Evolutionary conservation across 2,888 invertebrate genomes (phyloP).

Genomic region (Punctoribates punctum): DNA sequence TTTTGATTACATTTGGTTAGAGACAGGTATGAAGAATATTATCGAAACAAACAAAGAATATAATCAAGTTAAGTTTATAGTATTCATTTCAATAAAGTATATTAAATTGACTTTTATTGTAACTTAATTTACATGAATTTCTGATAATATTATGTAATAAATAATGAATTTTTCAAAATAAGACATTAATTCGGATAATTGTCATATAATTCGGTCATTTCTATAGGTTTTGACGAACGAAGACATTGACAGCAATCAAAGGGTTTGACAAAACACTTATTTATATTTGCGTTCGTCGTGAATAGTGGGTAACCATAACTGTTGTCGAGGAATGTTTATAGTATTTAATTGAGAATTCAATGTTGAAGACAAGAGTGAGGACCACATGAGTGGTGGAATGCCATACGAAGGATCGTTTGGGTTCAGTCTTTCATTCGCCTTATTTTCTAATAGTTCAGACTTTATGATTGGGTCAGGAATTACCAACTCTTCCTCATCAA

Average conservation of each 20-base stretch:
- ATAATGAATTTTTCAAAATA: no score
- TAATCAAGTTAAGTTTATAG: no score
- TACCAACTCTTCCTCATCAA: not conserved
- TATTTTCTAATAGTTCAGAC: not conserved
- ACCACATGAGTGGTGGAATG: conserved; percentile 28
- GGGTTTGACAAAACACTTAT: not conserved
- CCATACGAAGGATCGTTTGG: not conserved
- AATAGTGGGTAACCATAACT: conserved; percentile 3
- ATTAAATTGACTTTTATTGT: not conserved
- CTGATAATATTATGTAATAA: no score
- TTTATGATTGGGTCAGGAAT: not conserved
- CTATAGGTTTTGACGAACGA: no score
- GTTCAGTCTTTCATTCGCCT: not conserved
- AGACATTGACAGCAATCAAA: no score
- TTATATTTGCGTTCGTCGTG: not conserved
- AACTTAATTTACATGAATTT: no score
- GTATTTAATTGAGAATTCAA: conserved; percentile 14
- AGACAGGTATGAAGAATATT: no score
- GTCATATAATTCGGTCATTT: no score
- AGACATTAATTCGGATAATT: no score
- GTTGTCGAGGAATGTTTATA: conserved; percentile 32
- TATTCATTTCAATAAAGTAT: not conserved
- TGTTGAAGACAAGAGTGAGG: not conserved
- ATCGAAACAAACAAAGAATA: no score
- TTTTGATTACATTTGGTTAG: no score